Conservation (phyloP, 2,888 invertebrate genomes). For the Pollenia labialis region DNA sequence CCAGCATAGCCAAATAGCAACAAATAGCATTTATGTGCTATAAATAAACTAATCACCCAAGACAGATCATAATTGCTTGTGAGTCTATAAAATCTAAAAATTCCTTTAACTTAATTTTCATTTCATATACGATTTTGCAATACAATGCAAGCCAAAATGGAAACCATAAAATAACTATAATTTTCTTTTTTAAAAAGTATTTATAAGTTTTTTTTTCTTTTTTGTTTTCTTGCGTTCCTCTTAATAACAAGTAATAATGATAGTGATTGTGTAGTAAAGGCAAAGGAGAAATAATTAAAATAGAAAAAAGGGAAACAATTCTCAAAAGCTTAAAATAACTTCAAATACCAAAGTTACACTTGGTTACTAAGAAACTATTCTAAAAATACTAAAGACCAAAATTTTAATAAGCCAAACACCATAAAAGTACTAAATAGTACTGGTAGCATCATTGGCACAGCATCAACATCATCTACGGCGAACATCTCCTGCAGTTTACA, state of each 20-base stretch:
- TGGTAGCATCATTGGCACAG: constrained; percentile 33
- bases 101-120: constrained; percentile 31
- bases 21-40: not conserved
- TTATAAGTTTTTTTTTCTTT: constrained; percentile 18
- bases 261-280: constrained; percentile 31
- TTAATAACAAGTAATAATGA: constrained; percentile 26
- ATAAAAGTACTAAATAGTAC: constrained; percentile 37
- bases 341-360: constrained; percentile 48
- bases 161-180: constrained; percentile 54
- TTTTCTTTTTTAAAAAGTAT: constrained; percentile 42
- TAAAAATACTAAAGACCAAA: not conserved
- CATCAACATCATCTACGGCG: not conserved
- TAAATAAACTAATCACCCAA: constrained; percentile 39
- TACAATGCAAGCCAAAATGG: not conserved
- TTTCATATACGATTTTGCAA: constrained; percentile 4
- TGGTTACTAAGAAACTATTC: constrained; percentile 46
- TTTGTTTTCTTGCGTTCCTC: too few relatives aligned
- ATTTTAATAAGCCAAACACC: not conserved
- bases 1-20: not conserved
- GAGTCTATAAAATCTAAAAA: constrained; percentile 15
- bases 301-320: constrained; percentile 39
- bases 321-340: constrained; percentile 58
- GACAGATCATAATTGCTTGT: constrained; percentile 30
- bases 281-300: constrained; percentile 14
- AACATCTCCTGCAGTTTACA: constrained; percentile 45